Evolutionary conservation across 2,797 vertebrate species (phyloP).

Genomic region (Perdix hodgsoniae): DNA sequence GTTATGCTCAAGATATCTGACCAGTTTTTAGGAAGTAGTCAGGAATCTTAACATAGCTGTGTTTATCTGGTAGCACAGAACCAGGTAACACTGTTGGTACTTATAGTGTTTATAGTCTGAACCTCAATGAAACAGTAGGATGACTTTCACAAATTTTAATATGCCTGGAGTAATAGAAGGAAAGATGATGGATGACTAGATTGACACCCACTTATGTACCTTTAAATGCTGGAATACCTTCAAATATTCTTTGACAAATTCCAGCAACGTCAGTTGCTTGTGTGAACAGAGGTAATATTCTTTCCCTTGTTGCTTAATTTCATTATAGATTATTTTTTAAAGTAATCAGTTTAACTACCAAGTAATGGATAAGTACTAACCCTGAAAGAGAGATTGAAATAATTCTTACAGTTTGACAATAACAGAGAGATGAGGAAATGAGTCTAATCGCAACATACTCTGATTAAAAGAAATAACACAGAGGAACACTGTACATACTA

Average conservation of each 20-base stretch:
- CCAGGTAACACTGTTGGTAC: background rate
- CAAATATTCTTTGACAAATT: background rate
- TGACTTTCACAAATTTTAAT: background rate
- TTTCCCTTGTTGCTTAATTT: background rate
- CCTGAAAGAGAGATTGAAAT: background rate
- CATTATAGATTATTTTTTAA: rapidly evolving
- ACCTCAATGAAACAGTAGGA: background rate
- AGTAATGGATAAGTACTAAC: background rate
- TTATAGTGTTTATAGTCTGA: background rate
- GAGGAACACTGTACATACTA: background rate
- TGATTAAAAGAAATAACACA: background rate
- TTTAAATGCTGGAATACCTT: background rate
- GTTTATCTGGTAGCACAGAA: background rate
- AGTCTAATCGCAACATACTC: background rate
- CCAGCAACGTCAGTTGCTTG: background rate
- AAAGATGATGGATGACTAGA: background rate
- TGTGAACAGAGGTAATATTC: background rate
- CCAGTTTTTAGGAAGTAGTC: background rate
- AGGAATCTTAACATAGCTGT: background rate
- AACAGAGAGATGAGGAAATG: background rate
- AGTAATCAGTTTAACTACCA: background rate
- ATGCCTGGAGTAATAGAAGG: background rate
- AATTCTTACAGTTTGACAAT: background rate
- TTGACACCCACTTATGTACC: background rate
- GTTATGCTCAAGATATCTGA: rapidly evolving